These are phyloP conservation scores for Actinia equina DNA, from an alignment of 64 coral and sea anemone genomes.

Conservation along the genomic window DNA sequence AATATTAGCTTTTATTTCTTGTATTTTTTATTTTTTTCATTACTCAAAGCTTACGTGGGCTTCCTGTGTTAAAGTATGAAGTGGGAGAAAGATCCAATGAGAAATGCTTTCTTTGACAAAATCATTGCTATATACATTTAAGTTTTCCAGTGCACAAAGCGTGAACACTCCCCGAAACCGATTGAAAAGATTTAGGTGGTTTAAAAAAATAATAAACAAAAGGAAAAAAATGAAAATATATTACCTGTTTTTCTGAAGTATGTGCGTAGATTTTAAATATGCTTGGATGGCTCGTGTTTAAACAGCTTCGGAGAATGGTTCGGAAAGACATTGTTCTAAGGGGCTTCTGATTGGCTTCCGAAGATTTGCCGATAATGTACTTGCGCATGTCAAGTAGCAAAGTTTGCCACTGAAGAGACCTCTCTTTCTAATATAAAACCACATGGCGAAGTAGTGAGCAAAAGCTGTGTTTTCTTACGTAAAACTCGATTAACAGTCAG, in stretches of 20 bases:
- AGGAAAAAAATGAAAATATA: neutral
- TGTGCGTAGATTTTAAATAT: neutral
- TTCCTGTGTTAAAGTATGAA: too few relatives aligned
- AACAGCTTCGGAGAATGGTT: conserved; percentile 17
- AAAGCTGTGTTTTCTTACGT: conserved; percentile 36
- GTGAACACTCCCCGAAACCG: too few relatives aligned
- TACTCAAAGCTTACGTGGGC: too few relatives aligned
- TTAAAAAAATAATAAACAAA: too few relatives aligned
- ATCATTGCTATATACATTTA: too few relatives aligned
- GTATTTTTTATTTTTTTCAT: too few relatives aligned
- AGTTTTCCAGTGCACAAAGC: too few relatives aligned
- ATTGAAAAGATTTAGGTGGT: too few relatives aligned
- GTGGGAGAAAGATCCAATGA: too few relatives aligned
- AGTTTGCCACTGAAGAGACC: conserved; percentile 36
- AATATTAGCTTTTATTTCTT: too few relatives aligned
- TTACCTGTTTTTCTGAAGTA: neutral
- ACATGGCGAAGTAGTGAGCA: conserved; percentile 70
- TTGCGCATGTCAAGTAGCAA: conserved; percentile 56
- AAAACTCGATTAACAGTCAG: conserved; percentile 27
- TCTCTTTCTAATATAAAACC: conserved; percentile 58
- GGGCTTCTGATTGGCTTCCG: conserved; percentile 25
- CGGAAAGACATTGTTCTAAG: conserved; percentile 23
- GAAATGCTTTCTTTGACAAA: too few relatives aligned
- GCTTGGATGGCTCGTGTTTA: conserved; percentile 4
- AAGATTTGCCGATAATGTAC: neutral